phyloP scores from a whole-genome alignment of 35 echinoderm and acorn worm genomes.

The Diadema setosum region DNA sequence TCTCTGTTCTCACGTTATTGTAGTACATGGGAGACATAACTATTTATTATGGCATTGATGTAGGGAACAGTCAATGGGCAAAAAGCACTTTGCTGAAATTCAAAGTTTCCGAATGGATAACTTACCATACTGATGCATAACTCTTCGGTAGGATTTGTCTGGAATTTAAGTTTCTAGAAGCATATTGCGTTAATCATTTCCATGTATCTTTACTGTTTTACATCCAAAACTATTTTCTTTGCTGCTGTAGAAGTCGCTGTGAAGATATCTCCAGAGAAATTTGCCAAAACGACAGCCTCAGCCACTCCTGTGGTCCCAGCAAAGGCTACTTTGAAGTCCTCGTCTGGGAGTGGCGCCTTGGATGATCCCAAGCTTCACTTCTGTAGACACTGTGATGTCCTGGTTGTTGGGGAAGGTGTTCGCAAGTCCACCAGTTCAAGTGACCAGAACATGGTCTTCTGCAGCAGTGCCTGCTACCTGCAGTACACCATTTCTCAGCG shows the following conservation, averaged over 20 bases:
- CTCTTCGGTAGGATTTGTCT: too few relatives aligned
- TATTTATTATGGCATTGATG: too few relatives aligned
- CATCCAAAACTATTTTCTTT: too few relatives aligned
- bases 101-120: too few relatives aligned
- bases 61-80: too few relatives aligned
- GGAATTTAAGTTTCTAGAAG: too few relatives aligned
- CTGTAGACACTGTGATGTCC: conserved; percentile 97
- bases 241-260: background rate
- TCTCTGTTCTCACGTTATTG: too few relatives aligned
- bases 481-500: conserved; percentile 87
- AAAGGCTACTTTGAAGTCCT: background rate
- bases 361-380: conserved; percentile 43
- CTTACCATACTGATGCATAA: too few relatives aligned
- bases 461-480: conserved; percentile 95
- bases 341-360: background rate
- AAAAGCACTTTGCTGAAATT: too few relatives aligned
- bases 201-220: too few relatives aligned
- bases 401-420: conserved; percentile 81
- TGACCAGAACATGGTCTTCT: conserved; percentile 75
- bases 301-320: background rate
- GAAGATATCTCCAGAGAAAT: background rate
- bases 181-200: too few relatives aligned
- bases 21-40: too few relatives aligned
- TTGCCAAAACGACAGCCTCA: background rate
- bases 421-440: conserved; percentile 50